Evolutionary conservation across 2,888 invertebrate genomes (phyloP).

Genomic region (Euclidia mi): DNA sequence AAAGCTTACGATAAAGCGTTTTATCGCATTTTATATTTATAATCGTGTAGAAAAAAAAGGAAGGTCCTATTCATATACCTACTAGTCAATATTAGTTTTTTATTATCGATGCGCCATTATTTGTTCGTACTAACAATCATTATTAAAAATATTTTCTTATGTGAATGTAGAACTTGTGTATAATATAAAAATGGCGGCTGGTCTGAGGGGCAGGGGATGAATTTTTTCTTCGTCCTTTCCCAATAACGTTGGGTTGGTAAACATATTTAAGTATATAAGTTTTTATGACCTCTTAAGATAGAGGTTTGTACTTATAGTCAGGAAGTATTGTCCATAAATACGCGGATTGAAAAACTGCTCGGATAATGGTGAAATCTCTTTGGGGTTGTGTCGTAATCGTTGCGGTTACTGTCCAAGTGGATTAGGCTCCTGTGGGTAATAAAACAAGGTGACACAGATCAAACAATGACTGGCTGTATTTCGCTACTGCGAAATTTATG

Average conservation of each 20-base stretch:
- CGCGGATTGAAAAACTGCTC: slow-evolving; percentile 5
- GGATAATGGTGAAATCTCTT: no score
- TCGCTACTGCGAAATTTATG: no score
- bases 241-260: slow-evolving; percentile 41
- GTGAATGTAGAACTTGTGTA: slow-evolving; percentile 18
- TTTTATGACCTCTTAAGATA: slow-evolving; percentile 29
- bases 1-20: slow-evolving; percentile 62
- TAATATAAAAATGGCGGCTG: slow-evolving; percentile 24
- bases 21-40: slow-evolving; percentile 59
- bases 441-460: no score
- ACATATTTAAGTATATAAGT: slow-evolving; percentile 33
- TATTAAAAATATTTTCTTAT: slow-evolving; percentile 34
- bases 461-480: no score
- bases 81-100: slow-evolving; percentile 53
- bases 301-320: slow-evolving; percentile 10
- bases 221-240: slow-evolving; percentile 26
- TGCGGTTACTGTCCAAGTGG: no score
- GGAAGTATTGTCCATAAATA: slow-evolving; percentile 1
- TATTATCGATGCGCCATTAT: slow-evolving; percentile 51
- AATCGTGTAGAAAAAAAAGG: slow-evolving; percentile 41
- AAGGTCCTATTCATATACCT: slow-evolving; percentile 42
- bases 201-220: slow-evolving; percentile 30
- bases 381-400: no score
- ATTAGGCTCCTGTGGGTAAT: no score
- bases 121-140: slow-evolving; percentile 44